Conservation (phyloP, 2,888 invertebrate species). For the Lasius fuliginosus region DNA sequence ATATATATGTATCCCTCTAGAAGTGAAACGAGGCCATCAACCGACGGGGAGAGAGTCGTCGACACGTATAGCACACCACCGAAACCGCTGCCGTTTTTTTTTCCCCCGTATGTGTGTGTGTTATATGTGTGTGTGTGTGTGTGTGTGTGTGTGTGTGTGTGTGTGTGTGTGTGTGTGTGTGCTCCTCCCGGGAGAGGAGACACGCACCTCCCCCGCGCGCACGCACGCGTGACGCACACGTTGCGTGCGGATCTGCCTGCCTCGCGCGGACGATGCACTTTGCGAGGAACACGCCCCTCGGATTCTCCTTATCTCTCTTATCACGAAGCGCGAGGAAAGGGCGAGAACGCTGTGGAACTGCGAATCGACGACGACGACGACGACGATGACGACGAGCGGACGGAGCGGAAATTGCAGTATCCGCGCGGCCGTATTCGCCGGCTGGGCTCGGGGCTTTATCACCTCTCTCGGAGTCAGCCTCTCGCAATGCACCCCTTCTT, state of each 20-base stretch:
- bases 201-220: constrained; percentile 38
- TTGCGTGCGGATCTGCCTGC: neutral
- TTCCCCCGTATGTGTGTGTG: neutral
- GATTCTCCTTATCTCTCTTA: neutral
- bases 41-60: constrained; percentile 26
- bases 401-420: constrained; percentile 74
- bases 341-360: neutral
- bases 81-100: neutral
- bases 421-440: constrained; percentile 77
- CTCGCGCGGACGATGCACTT: neutral
- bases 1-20: constrained; percentile 19
- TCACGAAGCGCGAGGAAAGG: neutral
- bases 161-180: too few relatives aligned
- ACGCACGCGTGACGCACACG: constrained; percentile 36
- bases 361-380: constrained; percentile 26
- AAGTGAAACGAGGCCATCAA: constrained; percentile 39
- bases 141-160: too few relatives aligned
- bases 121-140: too few relatives aligned
- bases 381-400: constrained; percentile 32
- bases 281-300: neutral
- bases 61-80: constrained; percentile 13
- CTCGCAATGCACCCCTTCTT: constrained; percentile 63
- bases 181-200: neutral
- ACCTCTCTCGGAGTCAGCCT: constrained; percentile 78
- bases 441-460: constrained; percentile 82